Base-by-base conservation (phyloP, 2,797 vertebrate species). In the Cossypha heuglini region DNA sequence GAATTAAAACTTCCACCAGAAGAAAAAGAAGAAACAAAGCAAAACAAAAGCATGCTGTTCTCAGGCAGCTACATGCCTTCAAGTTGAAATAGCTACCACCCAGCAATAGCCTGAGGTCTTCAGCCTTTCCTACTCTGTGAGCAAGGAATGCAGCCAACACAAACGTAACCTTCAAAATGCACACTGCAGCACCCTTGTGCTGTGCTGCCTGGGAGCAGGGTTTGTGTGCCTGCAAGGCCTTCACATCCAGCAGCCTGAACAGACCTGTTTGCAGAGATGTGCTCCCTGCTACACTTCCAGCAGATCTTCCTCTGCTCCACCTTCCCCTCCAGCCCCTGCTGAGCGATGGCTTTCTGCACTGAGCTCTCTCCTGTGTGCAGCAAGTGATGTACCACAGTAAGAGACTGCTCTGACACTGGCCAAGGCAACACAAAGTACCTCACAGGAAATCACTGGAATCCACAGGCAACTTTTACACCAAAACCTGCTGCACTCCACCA, bases 21-120 rank as follows among this genome's bases (percentile, higher is more conserved):
- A 88, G 82, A 31, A 33, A 57, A 59, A 45, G 49, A 20, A 33
- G 58, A 86, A 90, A 55, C 59, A 77, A 94, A 95, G 48, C 48
- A 74, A 64, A 79, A 86, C 71, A 92, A 91, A 94, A 97, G 94
- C 96, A 91, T 42, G 71, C 76, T 89, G 75, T 68, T 96, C 76
- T 90, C 96, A 94, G 86, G 96, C 92, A 92, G 88, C 86, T 94
- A 57, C 76, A 93, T 2, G 63, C 96, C 94, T 96, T 96, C 80
- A 72, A 96, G 74, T 20, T 89, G 91, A 93, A 97, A 96, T 20
- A 95, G 92, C 79, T 84, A 96, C 88, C 93, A 97, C 94, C 95
- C 95, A 95, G 90, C 62, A 62, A 96, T n/a, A 96, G 94, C 81
- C 89, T 38, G 59, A 90, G 83, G 84, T 83, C 95, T 91, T 93